phyloP scores from a whole-genome alignment of 2,888 invertebrate genomes.

The Drosophila kokeensis region DNA sequence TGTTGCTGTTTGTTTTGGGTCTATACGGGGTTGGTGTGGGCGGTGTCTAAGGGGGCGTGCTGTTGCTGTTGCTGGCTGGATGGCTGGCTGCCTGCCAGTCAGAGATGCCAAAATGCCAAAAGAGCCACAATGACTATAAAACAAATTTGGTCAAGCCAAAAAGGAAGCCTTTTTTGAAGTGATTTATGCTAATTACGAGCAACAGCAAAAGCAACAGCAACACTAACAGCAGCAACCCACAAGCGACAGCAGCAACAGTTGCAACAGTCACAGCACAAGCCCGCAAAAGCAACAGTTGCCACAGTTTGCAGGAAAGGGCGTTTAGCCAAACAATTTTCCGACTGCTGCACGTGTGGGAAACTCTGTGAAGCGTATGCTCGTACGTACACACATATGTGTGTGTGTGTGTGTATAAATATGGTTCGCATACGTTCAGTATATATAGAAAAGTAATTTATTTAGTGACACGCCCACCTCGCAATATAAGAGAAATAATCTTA shows the following conservation, averaged over 20 bases:
- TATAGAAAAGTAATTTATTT: constrained; percentile 81
- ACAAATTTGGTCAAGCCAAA: constrained; percentile 79
- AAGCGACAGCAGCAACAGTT: constrained; percentile 56
- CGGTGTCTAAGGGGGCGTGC: constrained; percentile 22
- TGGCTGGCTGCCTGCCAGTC: constrained; percentile 51
- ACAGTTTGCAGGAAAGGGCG: constrained; percentile 69
- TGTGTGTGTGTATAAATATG: constrained; percentile 17
- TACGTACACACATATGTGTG: constrained; percentile 21
- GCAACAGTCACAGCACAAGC: constrained; percentile 31
- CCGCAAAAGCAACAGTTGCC: constrained; percentile 37
- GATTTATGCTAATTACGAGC: constrained; percentile 80
- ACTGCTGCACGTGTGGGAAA: constrained; percentile 68
- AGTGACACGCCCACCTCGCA: constrained; percentile 74
- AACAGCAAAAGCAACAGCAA: constrained; percentile 35
- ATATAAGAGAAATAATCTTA: constrained; percentile 74
- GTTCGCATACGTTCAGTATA: constrained; percentile 38
- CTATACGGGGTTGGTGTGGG: constrained; percentile 28
- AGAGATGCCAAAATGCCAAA: constrained; percentile 78
- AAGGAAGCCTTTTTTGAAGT: constrained; percentile 80
- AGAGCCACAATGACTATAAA: constrained; percentile 74
- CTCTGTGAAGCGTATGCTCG: constrained; percentile 25
- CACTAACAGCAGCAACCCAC: constrained; percentile 37
- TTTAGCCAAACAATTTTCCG: constrained; percentile 76
- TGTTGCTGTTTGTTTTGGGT: constrained; percentile 22
- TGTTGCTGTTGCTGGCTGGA: constrained; percentile 6